Base-by-base conservation (phyloP, 2,888 invertebrate genomes). In the Hemicrepidius hirtus region DNA sequence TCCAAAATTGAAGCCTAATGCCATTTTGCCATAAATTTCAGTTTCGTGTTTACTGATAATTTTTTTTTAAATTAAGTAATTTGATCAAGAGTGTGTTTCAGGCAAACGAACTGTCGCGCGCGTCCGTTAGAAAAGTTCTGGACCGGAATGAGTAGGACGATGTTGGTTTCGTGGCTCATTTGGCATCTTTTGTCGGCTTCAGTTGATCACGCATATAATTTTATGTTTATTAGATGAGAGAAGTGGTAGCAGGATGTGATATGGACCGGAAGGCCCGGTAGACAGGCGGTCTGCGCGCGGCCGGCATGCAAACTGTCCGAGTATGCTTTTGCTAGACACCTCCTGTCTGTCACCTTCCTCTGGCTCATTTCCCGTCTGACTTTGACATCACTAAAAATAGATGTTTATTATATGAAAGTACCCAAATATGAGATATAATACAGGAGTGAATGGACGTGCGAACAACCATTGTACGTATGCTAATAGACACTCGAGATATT, bases 201-300 rank as follows among this genome's bases (percentile, higher is more conserved):
- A 50, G 28, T 64, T 50, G 64, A 64, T 64, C 57, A 57, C 57
- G 57, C 57, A 57, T 64, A 37, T 64, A 64, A 64, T 64, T 35
- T 64, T 50, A 57, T 57, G 57, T 57, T 57, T 57, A 57, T 57
- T 57, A 57, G 53, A 16, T 32, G 32, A 32, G 28, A 55, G 57
- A 18, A n/a, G 37, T 21, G 41, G 41, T 40, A 60, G 24, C 75
- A 77, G 77, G 77, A 77, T 77, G 71, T 66, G 73, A 74, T 74
- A 68, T 75, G 73, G 75, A 74, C 74, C 77, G 77, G 77, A 77
- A 77, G 74, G 69, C 44, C 70, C 72, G 68, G 68, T 49, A 75
- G 75, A 75, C 75, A 74, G 70, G 75, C 75, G 75, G 77, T 74
- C 75, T 75, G 64, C 75, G 71, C 77, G 75, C 75, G 72, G 37